Evolutionary conservation across 2,888 invertebrate species (phyloP), one percentile per base, ranked within the genome.

Genomic region (Chymomyza caudatula): DNA sequence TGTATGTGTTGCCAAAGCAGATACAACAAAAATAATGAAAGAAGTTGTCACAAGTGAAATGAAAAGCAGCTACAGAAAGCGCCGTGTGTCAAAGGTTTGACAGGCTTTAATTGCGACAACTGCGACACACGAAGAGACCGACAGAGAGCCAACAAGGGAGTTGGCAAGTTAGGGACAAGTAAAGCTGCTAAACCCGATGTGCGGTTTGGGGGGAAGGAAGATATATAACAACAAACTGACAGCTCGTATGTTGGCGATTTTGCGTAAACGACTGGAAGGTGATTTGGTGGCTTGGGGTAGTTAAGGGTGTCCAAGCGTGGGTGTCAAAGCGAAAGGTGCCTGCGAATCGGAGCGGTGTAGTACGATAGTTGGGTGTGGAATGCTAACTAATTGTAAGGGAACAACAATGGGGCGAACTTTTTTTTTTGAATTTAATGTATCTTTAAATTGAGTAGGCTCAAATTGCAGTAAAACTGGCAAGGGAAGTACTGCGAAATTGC

Each of bases 51-150:
- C 72, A 54, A 51, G 58, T 44, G 49, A 3, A 52, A 66, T 55
- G 20, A 55, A 53, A 51, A 65, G 54, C 53, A 58, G 63, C 29
- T 57, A 17, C 59, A 65, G 53, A 62, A 61, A 64, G 73, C 66
- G 73, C 73, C 77, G 77, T 77, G 82, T 81, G 85, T 87, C 86
- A 87, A 84, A 82, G 79, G 79, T 86, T 88, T 84, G 82, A 78
- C 86, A 87, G 84, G 80, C 77, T 80, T 83, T 81, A 85, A 81
- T 80, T 85, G 86, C 55, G 61, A 75, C 29, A 37, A 37, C 8
- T 37, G 29, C 11, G 29, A 37, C 29, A 37, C 29, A 37, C 29
- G 29, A 37, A 8, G 29, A 8, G 29, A 6, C 6, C 29, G 29
- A 29, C 29, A 37, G 29, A 3, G 11, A 25, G 25, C 25, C 25